These are phyloP conservation scores for Loriculus beryllinus DNA, from an alignment of 2,797 vertebrate species.

Conservation along the genomic window DNA sequence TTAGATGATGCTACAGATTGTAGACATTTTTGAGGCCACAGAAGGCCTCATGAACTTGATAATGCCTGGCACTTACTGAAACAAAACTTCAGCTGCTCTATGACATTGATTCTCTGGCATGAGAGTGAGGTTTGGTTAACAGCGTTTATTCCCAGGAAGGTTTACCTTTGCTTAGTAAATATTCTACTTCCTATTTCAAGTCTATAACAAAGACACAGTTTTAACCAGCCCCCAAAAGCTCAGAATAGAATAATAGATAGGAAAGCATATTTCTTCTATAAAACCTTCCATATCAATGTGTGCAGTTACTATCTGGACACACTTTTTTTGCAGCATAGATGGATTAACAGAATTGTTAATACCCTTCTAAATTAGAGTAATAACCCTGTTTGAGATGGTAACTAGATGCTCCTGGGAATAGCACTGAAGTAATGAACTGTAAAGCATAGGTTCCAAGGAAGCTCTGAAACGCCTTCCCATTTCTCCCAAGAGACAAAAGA, in stretches of 20 bases:
- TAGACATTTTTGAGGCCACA: not conserved
- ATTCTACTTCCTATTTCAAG: slow-evolving; percentile 26
- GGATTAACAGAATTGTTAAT: not conserved
- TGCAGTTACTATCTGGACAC: not conserved
- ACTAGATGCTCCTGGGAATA: not conserved
- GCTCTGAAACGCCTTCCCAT: not conserved
- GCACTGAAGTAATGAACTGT: not conserved
- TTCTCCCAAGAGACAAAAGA: slow-evolving; percentile 34
- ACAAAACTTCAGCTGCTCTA: not conserved
- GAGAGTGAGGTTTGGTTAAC: not conserved
- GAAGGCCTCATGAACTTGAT: not conserved
- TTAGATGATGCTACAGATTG: not conserved
- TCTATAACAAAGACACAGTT: not conserved
- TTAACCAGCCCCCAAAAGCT: not conserved
- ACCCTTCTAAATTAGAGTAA: not conserved
- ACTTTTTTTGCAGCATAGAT: not conserved
- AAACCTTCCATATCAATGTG: not conserved
- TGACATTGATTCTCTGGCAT: not conserved
- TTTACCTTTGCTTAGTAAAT: slow-evolving; percentile 22
- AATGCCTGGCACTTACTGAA: not conserved
- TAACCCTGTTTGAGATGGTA: not conserved
- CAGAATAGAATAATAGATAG: not conserved
- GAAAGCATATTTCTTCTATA: not conserved
- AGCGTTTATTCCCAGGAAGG: not conserved
- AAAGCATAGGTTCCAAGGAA: not conserved